These are phyloP conservation scores for Ptilodon capucinus DNA, from an alignment of 2,888 invertebrate species.

Conservation along the genomic window DNA sequence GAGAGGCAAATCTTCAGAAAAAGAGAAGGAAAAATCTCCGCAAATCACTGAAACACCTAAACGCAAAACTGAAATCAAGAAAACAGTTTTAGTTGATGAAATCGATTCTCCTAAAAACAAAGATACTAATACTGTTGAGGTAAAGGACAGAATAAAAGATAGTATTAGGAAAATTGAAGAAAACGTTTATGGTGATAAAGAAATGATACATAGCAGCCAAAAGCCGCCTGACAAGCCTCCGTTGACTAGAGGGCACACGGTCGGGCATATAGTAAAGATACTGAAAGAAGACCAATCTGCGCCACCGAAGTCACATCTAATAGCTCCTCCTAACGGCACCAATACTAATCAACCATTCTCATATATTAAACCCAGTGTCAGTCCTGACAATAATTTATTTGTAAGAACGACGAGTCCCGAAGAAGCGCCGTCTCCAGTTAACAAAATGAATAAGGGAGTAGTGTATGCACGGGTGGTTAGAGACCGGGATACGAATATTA, in stretches of 20 bases:
- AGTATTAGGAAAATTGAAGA: slow-evolving; percentile 77
- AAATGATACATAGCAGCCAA: slow-evolving; percentile 89
- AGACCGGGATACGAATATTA: slow-evolving; percentile 59
- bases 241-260: slow-evolving; percentile 87
- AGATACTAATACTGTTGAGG: slow-evolving; percentile 51
- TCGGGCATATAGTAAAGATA: slow-evolving; percentile 89
- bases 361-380: slow-evolving; percentile 85
- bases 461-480: slow-evolving; percentile 90
- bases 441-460: slow-evolving; percentile 82
- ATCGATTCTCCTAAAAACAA: slow-evolving; percentile 60
- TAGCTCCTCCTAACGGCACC: slow-evolving; percentile 84
- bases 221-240: slow-evolving; percentile 86
- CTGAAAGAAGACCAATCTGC: slow-evolving; percentile 87
- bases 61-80: slow-evolving; percentile 65
- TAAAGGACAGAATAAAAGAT: slow-evolving; percentile 78
- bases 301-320: slow-evolving; percentile 84
- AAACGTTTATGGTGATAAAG: slow-evolving; percentile 75
- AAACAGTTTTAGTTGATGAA: slow-evolving; percentile 64
- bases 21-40: slow-evolving; percentile 61
- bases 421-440: slow-evolving; percentile 68
- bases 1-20: slow-evolving; percentile 64
- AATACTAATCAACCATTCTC: slow-evolving; percentile 92
- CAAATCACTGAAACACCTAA: slow-evolving; percentile 69
- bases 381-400: slow-evolving; percentile 75
- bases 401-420: slow-evolving; percentile 73